Percentiles rank a stretch among this genome's conserved stretches.
Evolutionary conservation across 2,797 vertebrate species (phyloP).

Genomic region (Aeoliscus strigatus): DNA sequence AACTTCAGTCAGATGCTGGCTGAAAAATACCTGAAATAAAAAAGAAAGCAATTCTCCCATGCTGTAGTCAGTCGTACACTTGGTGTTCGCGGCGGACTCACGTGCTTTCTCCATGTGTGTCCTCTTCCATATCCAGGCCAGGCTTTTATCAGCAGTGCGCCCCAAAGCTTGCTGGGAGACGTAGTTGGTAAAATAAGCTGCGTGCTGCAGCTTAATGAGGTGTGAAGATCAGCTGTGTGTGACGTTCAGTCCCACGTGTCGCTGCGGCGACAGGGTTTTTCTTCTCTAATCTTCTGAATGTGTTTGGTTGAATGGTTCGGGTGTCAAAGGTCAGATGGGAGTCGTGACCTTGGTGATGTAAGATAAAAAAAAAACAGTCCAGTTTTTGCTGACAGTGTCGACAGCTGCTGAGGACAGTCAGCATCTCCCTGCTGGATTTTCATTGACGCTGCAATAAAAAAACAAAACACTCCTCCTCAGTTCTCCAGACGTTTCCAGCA

Average conservation of each 20-base stretch:
- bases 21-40: too few relatives aligned
- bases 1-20: too few relatives aligned
- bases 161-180: conserved; percentile 47
- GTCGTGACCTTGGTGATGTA: conserved; percentile 42
- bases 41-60: too few relatives aligned
- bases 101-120: conserved; percentile 1
- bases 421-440: conserved; percentile 4
- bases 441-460: conserved; percentile 4
- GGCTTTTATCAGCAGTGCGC: conserved; percentile 8
- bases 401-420: conserved; percentile 33
- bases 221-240: conserved; percentile 53
- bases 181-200: conserved; percentile 25
- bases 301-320: conserved; percentile 11
- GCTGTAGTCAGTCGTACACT: too few relatives aligned
- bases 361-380: conserved; percentile 27
- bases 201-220: conserved; percentile 41
- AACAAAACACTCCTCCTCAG: too few relatives aligned
- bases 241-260: conserved; percentile 28
- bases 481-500: too few relatives aligned
- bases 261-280: conserved; percentile 27
- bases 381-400: conserved; percentile 38
- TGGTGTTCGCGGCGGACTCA: too few relatives aligned
- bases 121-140: conserved; percentile 18
- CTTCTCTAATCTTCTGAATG: conserved; percentile 53
- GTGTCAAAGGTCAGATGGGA: conserved; percentile 34